A percentile compares a stretch with the other conserved stretches of the same genome.
Conservation (phyloP, 1,140 invertebrate genomes). For the Aphaenogaster rudis region DNA sequence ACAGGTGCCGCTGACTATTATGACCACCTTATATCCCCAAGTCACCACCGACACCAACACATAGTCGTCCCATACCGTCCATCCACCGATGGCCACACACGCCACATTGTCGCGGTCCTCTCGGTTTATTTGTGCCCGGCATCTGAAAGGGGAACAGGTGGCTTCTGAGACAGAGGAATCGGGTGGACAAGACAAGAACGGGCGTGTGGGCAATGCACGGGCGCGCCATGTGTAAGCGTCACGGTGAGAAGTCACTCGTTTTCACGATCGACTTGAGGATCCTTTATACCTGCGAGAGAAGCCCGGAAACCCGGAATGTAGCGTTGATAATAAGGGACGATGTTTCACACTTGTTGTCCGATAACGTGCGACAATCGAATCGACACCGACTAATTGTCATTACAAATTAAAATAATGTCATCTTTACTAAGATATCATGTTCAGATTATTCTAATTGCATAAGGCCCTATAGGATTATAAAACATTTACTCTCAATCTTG, state of each 20-base stretch:
- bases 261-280: constrained; percentile 41
- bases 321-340: not conserved
- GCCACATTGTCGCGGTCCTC: constrained; percentile 74
- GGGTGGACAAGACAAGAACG: constrained; percentile 51
- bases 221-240: constrained; percentile 70
- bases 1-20: constrained; percentile 80
- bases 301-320: not conserved
- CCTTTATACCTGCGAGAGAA: constrained; percentile 17
- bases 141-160: constrained; percentile 78
- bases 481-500: not conserved
- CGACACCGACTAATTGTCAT: not conserved
- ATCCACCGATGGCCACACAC: constrained; percentile 65
- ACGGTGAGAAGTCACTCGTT: constrained; percentile 64
- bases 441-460: not conserved
- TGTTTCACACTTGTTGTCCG: not conserved
- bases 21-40: constrained; percentile 74
- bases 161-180: constrained; percentile 71
- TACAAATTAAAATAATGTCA: not conserved
- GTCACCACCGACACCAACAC: constrained; percentile 67
- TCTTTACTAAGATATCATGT: not conserved
- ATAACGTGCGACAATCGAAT: not conserved
- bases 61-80: constrained; percentile 33
- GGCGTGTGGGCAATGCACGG: constrained; percentile 54
- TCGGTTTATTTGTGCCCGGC: constrained; percentile 75
- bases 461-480: not conserved